A percentile compares a stretch with the other conserved stretches of the same genome.
Evolutionary conservation across 2,113 vertebrate species (phyloP).

Genomic region (Mandrillus leucophaeus): DNA sequence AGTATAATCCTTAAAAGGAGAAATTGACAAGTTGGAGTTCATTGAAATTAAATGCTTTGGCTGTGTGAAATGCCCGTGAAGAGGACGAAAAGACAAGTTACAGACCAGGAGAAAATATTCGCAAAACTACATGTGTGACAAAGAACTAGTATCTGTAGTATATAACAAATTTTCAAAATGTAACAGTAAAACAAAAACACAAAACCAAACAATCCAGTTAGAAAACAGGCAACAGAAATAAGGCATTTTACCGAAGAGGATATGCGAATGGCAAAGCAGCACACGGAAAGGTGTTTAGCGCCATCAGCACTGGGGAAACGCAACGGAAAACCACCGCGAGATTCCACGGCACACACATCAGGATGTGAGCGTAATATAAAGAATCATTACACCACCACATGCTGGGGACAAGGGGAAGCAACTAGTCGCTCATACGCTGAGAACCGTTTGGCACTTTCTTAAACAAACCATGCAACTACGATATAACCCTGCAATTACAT

Average conservation of each 20-base stretch:
- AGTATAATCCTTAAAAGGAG: neutral
- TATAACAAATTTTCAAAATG: neutral
- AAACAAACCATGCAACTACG: neutral
- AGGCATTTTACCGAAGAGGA: neutral
- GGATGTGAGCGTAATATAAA: neutral
- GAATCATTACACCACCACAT: neutral
- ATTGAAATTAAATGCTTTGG: neutral
- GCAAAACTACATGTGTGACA: neutral
- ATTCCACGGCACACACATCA: no score
- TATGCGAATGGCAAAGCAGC: accelerated
- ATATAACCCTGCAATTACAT: neutral
- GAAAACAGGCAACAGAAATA: neutral
- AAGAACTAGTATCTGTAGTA: neutral
- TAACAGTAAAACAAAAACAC: neutral
- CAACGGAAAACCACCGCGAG: neutral
- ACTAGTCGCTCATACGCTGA: neutral
- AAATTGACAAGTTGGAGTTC: neutral
- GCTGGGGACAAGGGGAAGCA: neutral
- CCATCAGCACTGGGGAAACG: neutral
- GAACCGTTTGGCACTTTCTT: neutral
- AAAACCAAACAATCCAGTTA: neutral
- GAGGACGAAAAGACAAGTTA: neutral
- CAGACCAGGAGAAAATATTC: no score
- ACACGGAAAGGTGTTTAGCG: neutral
- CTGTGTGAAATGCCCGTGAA: neutral